phyloP scores from a whole-genome alignment of 2,113 vertebrate species.

The Rissa tridactyla region DNA sequence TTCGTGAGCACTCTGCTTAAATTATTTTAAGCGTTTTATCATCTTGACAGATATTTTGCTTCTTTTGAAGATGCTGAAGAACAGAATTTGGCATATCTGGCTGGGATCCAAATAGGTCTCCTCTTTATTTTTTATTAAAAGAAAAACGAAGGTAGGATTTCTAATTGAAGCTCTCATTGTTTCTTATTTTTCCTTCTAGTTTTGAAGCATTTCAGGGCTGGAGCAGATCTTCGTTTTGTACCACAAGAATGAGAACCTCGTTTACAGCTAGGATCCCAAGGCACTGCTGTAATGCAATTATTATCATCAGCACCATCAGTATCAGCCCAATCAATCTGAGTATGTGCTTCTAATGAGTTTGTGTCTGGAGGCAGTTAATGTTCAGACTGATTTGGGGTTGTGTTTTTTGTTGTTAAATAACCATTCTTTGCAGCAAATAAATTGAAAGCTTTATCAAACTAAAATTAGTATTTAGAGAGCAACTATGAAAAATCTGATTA shows the following conservation, averaged over 20 bases:
- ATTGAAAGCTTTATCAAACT: conserved; percentile 7
- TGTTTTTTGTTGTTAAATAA: neutral
- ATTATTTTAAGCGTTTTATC: neutral
- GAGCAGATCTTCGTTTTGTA: neutral
- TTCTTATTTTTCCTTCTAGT: neutral
- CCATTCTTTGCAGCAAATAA: neutral
- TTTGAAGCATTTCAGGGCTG: neutral
- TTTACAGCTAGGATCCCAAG: conserved; percentile 19
- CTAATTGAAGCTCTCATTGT: neutral
- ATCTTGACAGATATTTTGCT: neutral
- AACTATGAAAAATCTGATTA: conserved; percentile 15
- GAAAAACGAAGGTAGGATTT: neutral
- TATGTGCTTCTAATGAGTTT: conserved; percentile 16
- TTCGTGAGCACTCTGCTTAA: neutral
- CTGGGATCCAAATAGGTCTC: neutral
- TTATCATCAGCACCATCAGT: conserved; percentile 7
- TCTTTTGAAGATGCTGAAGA: neutral
- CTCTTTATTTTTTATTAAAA: no score
- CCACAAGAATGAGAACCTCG: neutral
- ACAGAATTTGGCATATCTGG: neutral
- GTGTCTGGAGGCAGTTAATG: neutral
- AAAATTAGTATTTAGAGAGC: conserved; percentile 13
- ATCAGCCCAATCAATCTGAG: conserved; percentile 34
- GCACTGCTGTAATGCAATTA: conserved; percentile 21
- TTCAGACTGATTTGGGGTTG: neutral